phyloP scores from a whole-genome alignment of 2,888 invertebrate genomes.

The Fabriciana adippe region DNA sequence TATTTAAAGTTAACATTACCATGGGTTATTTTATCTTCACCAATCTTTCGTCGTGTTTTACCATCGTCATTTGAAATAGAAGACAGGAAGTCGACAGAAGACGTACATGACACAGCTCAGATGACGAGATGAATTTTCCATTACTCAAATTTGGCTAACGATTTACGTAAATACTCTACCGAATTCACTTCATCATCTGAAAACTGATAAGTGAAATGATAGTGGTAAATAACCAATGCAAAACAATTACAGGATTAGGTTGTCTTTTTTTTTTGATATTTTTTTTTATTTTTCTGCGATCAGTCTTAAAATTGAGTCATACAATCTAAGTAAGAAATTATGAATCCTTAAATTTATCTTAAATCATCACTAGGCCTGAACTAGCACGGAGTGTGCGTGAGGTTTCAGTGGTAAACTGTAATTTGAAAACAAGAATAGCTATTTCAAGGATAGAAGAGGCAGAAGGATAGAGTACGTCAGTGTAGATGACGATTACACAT shows the following conservation, averaged over 20 bases:
- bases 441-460: constrained; percentile 53
- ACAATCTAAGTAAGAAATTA: constrained; percentile 80
- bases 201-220: constrained; percentile 50
- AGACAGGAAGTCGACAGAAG: constrained; percentile 71
- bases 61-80: constrained; percentile 68
- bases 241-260: constrained; percentile 59
- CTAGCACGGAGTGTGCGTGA: constrained; percentile 59
- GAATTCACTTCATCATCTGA: constrained; percentile 53
- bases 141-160: constrained; percentile 66
- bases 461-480: constrained; percentile 46
- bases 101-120: constrained; percentile 53
- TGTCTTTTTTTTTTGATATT: constrained; percentile 48
- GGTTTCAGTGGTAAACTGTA: constrained; percentile 47
- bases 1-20: constrained; percentile 67
- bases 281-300: constrained; percentile 72
- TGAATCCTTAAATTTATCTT: constrained; percentile 71
- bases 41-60: constrained; percentile 58
- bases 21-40: constrained; percentile 48
- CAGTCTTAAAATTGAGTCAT: constrained; percentile 84
- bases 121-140: constrained; percentile 51
- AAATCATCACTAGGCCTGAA: constrained; percentile 75
- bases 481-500: constrained; percentile 56
- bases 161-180: constrained; percentile 53
- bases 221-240: constrained; percentile 53
- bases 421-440: constrained; percentile 53